Evolutionary conservation across 2,888 invertebrate genomes (phyloP).

Genomic region (Teleogryllus oceanicus): DNA sequence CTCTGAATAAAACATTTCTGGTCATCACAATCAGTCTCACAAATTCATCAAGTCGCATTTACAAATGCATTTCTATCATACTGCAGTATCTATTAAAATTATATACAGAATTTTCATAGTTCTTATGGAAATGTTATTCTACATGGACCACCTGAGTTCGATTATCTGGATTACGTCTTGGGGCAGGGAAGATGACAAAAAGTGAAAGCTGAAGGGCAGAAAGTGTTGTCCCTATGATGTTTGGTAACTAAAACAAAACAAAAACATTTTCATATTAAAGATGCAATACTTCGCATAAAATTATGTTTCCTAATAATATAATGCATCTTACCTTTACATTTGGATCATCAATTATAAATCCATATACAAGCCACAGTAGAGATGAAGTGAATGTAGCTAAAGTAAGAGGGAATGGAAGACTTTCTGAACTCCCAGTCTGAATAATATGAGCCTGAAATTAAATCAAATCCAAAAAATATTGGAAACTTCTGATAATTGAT

Average conservation of each 20-base stretch:
- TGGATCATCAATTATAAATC: conserved; percentile 68
- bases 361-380: conserved; percentile 81
- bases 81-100: too few species aligned
- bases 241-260: conserved; percentile 64
- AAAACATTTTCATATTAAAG: neutral
- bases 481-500: neutral
- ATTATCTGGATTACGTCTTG: too few species aligned
- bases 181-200: conserved; percentile 66
- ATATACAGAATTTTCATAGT: too few species aligned
- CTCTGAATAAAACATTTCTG: too few species aligned
- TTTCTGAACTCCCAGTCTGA: conserved; percentile 73
- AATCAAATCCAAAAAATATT: conserved; percentile 36
- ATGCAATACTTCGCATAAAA: too few species aligned
- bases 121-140: too few species aligned
- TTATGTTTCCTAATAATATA: neutral
- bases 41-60: too few species aligned
- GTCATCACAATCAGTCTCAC: too few species aligned
- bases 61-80: too few species aligned
- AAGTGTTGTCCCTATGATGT: conserved; percentile 71
- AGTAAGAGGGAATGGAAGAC: conserved; percentile 84
- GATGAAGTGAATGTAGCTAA: conserved; percentile 77
- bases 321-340: conserved; percentile 67
- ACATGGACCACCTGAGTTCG: too few species aligned
- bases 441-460: conserved; percentile 66
- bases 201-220: conserved; percentile 71